Evolutionary conservation across 2,113 vertebrate species (phyloP).

Genomic region (Craseonycteris thonglongyai): DNA sequence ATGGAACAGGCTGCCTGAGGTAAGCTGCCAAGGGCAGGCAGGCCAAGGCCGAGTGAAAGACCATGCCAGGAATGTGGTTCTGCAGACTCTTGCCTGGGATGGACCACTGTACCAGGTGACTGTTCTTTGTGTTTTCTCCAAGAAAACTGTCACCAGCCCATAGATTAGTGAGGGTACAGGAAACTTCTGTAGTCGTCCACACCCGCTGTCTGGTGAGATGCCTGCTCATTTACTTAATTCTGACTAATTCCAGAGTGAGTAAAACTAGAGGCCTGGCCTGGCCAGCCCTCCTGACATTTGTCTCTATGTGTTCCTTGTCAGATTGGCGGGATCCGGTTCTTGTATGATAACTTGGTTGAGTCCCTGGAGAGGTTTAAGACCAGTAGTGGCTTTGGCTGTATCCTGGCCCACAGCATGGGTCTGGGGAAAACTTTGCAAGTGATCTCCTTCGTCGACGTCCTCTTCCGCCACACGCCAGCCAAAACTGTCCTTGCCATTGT

Average conservation of each 20-base stretch:
- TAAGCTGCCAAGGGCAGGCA: neutral
- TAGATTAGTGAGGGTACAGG: neutral
- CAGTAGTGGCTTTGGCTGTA: constrained; percentile 98
- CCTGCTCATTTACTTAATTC: neutral
- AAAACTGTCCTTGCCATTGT: constrained; percentile 97
- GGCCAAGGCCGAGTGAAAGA: neutral
- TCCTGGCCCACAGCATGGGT: constrained; percentile 98
- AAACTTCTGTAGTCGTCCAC: neutral
- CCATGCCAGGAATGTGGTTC: neutral
- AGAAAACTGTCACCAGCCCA: neutral
- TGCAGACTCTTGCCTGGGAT: neutral
- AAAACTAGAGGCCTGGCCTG: neutral
- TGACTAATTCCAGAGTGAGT: neutral
- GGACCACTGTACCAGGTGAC: neutral
- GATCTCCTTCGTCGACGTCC: constrained; percentile 96
- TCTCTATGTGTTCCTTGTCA: constrained; percentile 66
- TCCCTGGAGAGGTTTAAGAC: constrained; percentile 95
- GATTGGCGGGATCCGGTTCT: constrained; percentile 97
- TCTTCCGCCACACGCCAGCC: constrained; percentile 93
- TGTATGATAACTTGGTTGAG: constrained; percentile 97
- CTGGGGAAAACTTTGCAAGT: constrained; percentile 97
- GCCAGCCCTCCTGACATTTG: constrained; percentile 41
- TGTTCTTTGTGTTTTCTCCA: neutral
- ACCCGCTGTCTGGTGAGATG: neutral
- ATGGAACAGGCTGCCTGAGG: neutral